A percentile compares a stretch with the other conserved stretches of the same genome.
phyloP scores from a whole-genome alignment of 2,113 vertebrate genomes.

The Sceloporus undulatus region DNA sequence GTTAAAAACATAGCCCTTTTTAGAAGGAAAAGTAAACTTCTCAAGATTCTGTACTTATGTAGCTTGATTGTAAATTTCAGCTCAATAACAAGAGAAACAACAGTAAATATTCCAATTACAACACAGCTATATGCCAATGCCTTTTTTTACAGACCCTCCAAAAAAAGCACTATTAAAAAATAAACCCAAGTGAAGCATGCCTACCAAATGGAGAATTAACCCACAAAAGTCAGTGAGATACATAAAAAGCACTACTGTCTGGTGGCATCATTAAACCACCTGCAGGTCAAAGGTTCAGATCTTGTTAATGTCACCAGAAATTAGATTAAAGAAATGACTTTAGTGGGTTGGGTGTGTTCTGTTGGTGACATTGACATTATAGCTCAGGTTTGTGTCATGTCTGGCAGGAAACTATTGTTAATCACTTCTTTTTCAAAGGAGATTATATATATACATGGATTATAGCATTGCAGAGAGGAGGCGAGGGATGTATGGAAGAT shows the following conservation, averaged over 20 bases:
- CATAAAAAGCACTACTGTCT: slow-evolving; percentile 61
- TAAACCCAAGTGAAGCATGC: background rate
- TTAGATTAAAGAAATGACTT: slow-evolving; percentile 72
- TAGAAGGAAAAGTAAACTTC: background rate
- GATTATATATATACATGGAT: slow-evolving; percentile 18
- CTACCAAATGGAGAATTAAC: background rate
- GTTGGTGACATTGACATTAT: slow-evolving; percentile 62
- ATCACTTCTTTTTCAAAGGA: slow-evolving; percentile 34
- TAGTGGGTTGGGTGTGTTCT: slow-evolving; percentile 61
- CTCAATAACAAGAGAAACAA: background rate
- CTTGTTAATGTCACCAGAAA: slow-evolving; percentile 75
- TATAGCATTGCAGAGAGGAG: background rate
- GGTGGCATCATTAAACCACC: slow-evolving; percentile 76
- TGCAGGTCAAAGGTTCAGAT: slow-evolving; percentile 73
- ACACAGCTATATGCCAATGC: background rate
- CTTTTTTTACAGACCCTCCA: accelerated
- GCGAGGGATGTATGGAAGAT: background rate
- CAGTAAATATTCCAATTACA: background rate
- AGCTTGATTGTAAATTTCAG: background rate
- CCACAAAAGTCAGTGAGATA: background rate
- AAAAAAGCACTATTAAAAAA: background rate
- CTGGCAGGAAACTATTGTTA: slow-evolving; percentile 45
- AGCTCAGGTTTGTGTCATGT: slow-evolving; percentile 17
- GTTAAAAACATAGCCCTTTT: background rate
- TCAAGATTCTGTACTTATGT: too few species aligned